Evolutionary conservation across 2,797 vertebrate species (phyloP).

Genomic region (Arctocebus calabarensis): DNA sequence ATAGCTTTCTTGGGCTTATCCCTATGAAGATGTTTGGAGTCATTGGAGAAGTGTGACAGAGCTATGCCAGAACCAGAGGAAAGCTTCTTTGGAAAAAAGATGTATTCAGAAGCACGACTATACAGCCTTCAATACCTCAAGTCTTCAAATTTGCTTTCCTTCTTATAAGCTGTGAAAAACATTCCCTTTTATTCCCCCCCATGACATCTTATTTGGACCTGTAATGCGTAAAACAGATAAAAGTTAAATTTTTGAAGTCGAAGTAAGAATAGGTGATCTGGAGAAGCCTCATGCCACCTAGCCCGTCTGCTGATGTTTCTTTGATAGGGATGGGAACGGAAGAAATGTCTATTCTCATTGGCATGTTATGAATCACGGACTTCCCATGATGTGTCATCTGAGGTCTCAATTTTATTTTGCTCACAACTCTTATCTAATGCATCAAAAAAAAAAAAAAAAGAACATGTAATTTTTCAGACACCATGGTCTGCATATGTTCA

Average conservation of each 20-base stretch:
- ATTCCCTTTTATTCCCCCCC: too few relatives aligned
- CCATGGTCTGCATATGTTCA: not conserved
- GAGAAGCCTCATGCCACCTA: not conserved
- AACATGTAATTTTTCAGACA: not conserved
- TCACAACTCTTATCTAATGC: not conserved
- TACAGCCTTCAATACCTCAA: not conserved
- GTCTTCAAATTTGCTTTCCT: not conserved
- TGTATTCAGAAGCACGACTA: not conserved
- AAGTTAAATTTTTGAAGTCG: not conserved
- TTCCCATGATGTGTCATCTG: not conserved
- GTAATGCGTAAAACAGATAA: not conserved
- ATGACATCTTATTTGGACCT: not conserved
- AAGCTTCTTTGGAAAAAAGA: not conserved
- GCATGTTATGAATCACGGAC: fast-evolving
- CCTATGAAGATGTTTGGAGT: not conserved
- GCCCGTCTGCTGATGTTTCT: not conserved
- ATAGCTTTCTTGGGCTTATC: not conserved
- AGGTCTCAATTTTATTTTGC: not conserved
- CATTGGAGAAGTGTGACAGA: not conserved
- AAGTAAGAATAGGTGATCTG: not conserved
- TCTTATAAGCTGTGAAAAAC: not conserved
- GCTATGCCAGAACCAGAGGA: not conserved
- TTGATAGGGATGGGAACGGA: fast-evolving
- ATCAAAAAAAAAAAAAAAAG: not conserved
- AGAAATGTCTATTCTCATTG: not conserved